Evolutionary conservation across 2,888 invertebrate species (phyloP).

Genomic region (Litoditis marina): DNA sequence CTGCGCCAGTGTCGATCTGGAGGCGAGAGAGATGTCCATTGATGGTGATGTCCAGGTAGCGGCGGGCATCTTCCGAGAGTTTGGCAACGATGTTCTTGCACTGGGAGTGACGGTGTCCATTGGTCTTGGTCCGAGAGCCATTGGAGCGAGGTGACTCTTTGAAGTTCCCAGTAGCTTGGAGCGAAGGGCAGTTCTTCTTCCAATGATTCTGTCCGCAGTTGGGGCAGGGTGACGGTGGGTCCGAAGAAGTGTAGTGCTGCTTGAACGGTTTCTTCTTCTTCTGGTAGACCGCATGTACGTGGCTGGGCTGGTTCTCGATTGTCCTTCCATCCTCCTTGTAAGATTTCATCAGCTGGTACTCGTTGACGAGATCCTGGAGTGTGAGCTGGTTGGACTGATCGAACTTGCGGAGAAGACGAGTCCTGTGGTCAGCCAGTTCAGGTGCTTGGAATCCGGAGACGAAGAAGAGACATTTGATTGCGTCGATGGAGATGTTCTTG

Average conservation of each 20-base stretch:
- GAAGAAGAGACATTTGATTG: background rate
- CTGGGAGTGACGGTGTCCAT: too few species aligned
- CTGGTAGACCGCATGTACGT: background rate
- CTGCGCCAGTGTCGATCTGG: constrained; percentile 16
- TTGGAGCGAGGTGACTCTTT: too few species aligned
- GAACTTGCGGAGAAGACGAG: background rate
- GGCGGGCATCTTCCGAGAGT: too few species aligned
- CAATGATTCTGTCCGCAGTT: constrained; percentile 7
- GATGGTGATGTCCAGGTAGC: background rate
- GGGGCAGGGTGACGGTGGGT: constrained; percentile 11
- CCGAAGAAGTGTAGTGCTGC: too few species aligned
- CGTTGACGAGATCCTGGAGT: background rate
- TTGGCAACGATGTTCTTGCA: too few species aligned
- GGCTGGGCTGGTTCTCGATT: background rate
- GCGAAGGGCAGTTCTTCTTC: constrained; percentile 9
- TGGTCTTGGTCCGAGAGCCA: too few species aligned
- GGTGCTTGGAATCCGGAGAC: background rate
- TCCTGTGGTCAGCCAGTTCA: background rate
- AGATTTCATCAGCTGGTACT: background rate
- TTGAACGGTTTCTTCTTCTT: background rate
- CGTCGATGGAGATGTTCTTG: background rate
- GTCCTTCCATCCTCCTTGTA: background rate
- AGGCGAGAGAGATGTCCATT: background rate
- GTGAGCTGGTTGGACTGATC: too few species aligned
- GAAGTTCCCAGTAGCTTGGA: too few species aligned